phyloP scores from a whole-genome alignment of 2,888 invertebrate genomes.

The Stenchaetothrips biformis region DNA sequence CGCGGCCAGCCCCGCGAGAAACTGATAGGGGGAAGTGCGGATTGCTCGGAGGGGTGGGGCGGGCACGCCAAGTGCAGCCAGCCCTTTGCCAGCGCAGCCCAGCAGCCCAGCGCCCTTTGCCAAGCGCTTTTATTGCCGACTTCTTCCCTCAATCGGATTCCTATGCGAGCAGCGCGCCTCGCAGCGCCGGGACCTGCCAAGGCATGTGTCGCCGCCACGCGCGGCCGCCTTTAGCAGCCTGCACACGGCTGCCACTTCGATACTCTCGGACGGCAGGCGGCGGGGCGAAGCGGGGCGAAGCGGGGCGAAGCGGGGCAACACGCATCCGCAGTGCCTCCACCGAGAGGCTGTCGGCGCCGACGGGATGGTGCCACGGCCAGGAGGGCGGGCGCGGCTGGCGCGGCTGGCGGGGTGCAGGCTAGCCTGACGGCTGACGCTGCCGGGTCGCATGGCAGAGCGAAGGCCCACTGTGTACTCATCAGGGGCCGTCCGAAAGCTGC shows the following conservation, averaged over 20 bases:
- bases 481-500: too few species aligned
- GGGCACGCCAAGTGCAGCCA: background rate
- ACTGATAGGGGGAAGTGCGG: background rate
- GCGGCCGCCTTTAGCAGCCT: background rate
- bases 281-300: background rate
- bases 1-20: background rate
- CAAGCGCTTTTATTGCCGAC: constrained; percentile 12
- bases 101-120: background rate
- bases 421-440: too few species aligned
- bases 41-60: too few species aligned
- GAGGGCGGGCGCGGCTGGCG: too few species aligned
- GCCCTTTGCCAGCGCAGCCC: background rate
- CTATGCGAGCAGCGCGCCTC: constrained; percentile 14
- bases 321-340: background rate
- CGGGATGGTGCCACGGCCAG: too few species aligned
- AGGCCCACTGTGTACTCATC: too few species aligned
- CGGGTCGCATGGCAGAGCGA: too few species aligned
- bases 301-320: background rate
- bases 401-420: too few species aligned
- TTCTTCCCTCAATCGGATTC: constrained; percentile 24
- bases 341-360: background rate
- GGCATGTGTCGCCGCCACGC: background rate
- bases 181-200: background rate
- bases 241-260: background rate
- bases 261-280: background rate